phyloP scores from a whole-genome alignment of 2,113 vertebrate species.

The Empidonax traillii region DNA sequence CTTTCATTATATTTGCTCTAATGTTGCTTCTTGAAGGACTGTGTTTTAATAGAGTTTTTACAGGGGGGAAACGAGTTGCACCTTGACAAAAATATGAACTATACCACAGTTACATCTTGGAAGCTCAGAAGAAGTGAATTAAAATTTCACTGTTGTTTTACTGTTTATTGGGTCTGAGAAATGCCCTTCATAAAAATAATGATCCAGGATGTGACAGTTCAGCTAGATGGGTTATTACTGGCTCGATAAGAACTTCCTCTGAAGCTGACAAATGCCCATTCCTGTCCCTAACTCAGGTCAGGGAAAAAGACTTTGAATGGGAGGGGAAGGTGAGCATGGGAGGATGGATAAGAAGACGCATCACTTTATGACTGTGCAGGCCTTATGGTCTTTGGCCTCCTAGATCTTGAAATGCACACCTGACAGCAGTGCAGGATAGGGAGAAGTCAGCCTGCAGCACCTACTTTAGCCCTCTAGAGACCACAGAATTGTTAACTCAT shows the following conservation, averaged over 20 bases:
- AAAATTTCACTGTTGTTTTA: neutral
- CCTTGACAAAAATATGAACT: neutral
- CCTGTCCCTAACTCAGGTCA: neutral
- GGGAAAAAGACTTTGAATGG: neutral
- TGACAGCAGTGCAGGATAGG: neutral
- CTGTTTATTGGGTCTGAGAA: neutral
- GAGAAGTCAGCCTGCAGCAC: neutral
- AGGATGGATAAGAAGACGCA: neutral
- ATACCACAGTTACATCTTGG: neutral
- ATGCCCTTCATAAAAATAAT: neutral
- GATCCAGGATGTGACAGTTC: neutral
- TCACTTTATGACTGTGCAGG: neutral
- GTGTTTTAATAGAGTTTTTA: neutral
- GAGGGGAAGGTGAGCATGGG: neutral
- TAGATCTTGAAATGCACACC: neutral
- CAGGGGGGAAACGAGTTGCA: neutral
- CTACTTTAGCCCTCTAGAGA: neutral
- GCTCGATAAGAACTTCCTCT: neutral
- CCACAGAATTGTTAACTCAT: neutral
- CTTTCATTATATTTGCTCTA: neutral
- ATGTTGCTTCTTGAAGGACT: neutral
- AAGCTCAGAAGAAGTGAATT: neutral
- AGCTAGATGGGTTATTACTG: neutral
- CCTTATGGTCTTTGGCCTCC: neutral
- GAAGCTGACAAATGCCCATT: neutral